These are phyloP conservation scores for Phymatocera aterrima DNA, from an alignment of 2,888 invertebrate genomes.

Conservation along the genomic window DNA sequence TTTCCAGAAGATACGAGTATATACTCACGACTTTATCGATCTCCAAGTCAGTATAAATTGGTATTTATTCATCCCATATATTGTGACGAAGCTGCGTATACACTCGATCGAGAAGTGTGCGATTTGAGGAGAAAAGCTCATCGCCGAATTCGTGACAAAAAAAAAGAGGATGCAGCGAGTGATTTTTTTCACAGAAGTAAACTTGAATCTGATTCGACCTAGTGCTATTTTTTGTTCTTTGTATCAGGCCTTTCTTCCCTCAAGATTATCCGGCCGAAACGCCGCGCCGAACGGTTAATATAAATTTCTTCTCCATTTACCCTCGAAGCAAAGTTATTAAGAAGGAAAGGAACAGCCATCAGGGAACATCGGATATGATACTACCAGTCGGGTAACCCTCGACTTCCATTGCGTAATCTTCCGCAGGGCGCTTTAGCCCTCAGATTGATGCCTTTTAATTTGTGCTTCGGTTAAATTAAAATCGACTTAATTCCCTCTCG, in stretches of 20 bases:
- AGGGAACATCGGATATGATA: constrained; percentile 32
- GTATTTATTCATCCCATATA: constrained; percentile 12
- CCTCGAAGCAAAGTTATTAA: constrained; percentile 35
- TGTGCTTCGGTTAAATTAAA: constrained; percentile 67
- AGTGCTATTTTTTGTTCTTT: not conserved
- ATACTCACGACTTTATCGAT: not conserved
- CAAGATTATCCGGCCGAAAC: not conserved
- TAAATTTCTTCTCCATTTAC: constrained; percentile 43
- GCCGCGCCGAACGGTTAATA: constrained; percentile 34
- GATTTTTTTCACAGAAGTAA: constrained; percentile 4
- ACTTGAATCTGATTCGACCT: constrained; percentile 26
- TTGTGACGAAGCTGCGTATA: not conserved
- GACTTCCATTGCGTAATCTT: constrained; percentile 33
- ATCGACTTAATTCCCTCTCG: constrained; percentile 62
- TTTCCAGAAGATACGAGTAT: constrained; percentile 13
- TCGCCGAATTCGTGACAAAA: constrained; percentile 3
- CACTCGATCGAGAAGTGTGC: not conserved
- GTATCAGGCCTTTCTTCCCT: constrained; percentile 3
- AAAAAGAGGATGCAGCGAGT: not conserved
- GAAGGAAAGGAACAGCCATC: constrained; percentile 37
- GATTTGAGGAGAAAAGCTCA: not conserved
- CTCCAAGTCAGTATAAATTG: not conserved
- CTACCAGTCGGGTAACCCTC: constrained; percentile 21
- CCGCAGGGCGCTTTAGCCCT: constrained; percentile 55
- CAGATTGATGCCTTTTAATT: constrained; percentile 68